phyloP scores from a whole-genome alignment of 2,113 vertebrate species.

The Lampris megalopsis region DNA sequence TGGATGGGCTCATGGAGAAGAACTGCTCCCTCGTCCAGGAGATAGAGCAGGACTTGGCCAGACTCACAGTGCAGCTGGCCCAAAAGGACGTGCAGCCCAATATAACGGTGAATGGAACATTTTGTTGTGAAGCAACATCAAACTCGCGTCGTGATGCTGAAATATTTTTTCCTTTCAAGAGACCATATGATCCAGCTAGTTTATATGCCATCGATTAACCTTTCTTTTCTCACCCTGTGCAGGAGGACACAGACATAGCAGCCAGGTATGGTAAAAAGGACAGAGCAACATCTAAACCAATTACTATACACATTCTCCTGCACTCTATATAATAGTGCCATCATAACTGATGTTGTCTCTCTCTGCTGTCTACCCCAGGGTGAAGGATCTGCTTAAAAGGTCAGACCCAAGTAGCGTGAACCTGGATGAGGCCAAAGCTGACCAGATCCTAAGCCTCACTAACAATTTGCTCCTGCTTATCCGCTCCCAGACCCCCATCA shows the following conservation, averaged over 20 bases:
- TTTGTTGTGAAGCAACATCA: background rate
- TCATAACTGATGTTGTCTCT: constrained; percentile 17
- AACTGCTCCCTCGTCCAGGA: constrained; percentile 77
- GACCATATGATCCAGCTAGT: background rate
- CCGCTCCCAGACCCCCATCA: constrained; percentile 80
- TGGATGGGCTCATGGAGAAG: constrained; percentile 78
- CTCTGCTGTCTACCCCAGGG: constrained; percentile 55
- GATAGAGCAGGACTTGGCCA: constrained; percentile 77
- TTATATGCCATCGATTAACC: constrained; percentile 36
- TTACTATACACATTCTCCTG: background rate
- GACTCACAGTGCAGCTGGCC: constrained; percentile 58
- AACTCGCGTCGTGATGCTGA: background rate
- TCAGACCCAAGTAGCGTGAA: constrained; percentile 74
- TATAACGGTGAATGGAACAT: constrained; percentile 41
- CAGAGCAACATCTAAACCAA: background rate
- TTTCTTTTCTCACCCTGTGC: constrained; percentile 37
- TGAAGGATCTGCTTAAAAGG: constrained; percentile 64
- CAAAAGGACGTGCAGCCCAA: constrained; percentile 47
- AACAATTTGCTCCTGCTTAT: constrained; percentile 78
- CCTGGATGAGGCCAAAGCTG: constrained; percentile 80
- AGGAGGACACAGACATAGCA: constrained; percentile 24
- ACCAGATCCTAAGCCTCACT: constrained; percentile 78
- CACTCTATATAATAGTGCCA: background rate
- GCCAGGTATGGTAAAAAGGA: constrained; percentile 53
- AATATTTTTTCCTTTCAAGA: background rate